Evolutionary conservation across 2,888 invertebrate species (phyloP), one percentile per base, ranked within the genome.

Genomic region (Deilephila elpenor): DNA sequence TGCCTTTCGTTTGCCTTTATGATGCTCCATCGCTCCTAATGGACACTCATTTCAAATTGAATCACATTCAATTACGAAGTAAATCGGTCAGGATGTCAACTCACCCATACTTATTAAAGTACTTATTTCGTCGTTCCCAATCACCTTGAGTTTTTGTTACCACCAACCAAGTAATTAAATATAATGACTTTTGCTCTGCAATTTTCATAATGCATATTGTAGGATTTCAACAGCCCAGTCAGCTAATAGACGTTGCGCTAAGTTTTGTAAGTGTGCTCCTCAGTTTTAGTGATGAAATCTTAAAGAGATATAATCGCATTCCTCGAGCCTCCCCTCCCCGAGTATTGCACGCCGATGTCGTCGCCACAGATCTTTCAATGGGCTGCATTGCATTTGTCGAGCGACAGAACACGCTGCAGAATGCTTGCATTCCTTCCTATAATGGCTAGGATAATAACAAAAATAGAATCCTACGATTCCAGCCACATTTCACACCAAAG

Each of bases 291-390:
- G 87, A 85, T 88, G 89, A 89, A 91, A 91, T 87, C 83, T 84
- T 84, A 83, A 84, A 83, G 83, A 86, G 87, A 87, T 88, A 85
- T 89, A 90, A 91, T 91, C 86, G 86, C 89, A 91, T 91, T 91
- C 91, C 87, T 89, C 90, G 80, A 84, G 84, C 81, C 84, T 81
- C 87, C 87, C 84, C 89, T 84, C 83, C 78, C 77, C 74, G 74
- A 76, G 77, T 82, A 83, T 86, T 87, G 86, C 88, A 86, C 83
- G 84, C 82, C 83, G 80, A 81, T 81, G 83, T 76, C 79, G 80
- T 75, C 78, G 77, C 75, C 79, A 81, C 80, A 78, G 78, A 79
- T 79, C 79, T 84, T 80, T 80, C 79, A 84, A 84, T 83, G 74
- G 75, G 75, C 81, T 81, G 78, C 75, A 78, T 80, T 88, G 84